Evolutionary conservation across 2,113 vertebrate genomes (phyloP).

Genomic region (Paratilapia polleni): DNA sequence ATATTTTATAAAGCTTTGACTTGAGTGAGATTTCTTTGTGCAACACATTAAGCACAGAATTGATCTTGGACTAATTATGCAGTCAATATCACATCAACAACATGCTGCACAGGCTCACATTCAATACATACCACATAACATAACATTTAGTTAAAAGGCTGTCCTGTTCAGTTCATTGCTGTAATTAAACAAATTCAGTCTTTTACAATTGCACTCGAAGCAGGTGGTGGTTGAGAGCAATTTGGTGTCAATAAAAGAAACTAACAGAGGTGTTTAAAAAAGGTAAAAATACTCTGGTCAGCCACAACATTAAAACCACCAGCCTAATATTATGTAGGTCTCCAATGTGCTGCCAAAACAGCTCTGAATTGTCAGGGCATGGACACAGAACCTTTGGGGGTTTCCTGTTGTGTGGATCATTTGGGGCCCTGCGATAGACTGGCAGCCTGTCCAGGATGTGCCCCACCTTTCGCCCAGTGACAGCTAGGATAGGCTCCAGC

Average conservation of each 20-base stretch:
- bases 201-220: background rate
- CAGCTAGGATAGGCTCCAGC: too few relatives aligned
- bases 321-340: background rate
- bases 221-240: background rate
- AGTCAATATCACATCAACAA: background rate
- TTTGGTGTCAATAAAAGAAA: background rate
- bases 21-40: background rate
- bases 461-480: too few relatives aligned
- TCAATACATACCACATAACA: constrained; percentile 3
- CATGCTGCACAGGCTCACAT: constrained; percentile 7
- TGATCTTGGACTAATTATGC: background rate
- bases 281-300: background rate
- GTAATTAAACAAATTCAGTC: background rate
- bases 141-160: constrained; percentile 18
- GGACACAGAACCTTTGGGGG: background rate
- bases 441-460: too few relatives aligned
- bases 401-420: background rate
- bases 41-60: constrained; percentile 1
- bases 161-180: background rate
- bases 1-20: background rate
- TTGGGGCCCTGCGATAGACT: background rate
- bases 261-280: background rate
- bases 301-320: too few relatives aligned
- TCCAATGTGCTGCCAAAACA: background rate
- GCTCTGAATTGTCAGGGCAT: background rate